A percentile compares a stretch with the other conserved stretches of the same genome.
phyloP scores from a whole-genome alignment of 2,888 invertebrate species.

The Anthrax anthrax region DNA sequence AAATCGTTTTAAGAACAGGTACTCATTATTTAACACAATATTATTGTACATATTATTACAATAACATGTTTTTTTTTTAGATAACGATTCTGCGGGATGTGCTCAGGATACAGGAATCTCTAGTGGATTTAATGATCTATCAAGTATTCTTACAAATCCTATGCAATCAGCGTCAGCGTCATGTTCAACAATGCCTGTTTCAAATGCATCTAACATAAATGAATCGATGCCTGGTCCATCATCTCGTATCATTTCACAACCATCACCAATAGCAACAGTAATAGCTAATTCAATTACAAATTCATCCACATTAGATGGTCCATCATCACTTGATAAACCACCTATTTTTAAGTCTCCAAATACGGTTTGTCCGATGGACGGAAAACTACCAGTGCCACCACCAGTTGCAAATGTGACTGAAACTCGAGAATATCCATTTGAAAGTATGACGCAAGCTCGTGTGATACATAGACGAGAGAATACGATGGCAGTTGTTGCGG shows the following conservation, averaged over 20 bases:
- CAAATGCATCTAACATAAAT: background rate
- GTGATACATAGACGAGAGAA: slow-evolving; percentile 66
- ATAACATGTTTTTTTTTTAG: slow-evolving; percentile 8
- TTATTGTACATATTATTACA: background rate
- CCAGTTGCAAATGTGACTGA: slow-evolving; percentile 35
- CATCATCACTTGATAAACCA: slow-evolving; percentile 13
- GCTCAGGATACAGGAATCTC: slow-evolving; percentile 24
- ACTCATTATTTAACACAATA: slow-evolving; percentile 7
- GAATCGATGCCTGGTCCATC: slow-evolving; percentile 1
- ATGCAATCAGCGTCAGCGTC: slow-evolving; percentile 10
- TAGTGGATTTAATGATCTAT: slow-evolving; percentile 18
- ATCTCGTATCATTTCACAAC: slow-evolving; percentile 1
- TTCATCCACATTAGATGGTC: slow-evolving; percentile 9
- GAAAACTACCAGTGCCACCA: slow-evolving; percentile 46
- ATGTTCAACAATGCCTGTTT: slow-evolving; percentile 7
- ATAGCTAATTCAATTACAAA: slow-evolving; percentile 10
- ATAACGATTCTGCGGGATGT: slow-evolving; percentile 21
- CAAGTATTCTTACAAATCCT: slow-evolving; percentile 17
- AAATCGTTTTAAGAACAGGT: slow-evolving; percentile 48
- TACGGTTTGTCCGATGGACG: slow-evolving; percentile 74
- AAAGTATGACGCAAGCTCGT: slow-evolving; percentile 82
- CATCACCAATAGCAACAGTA: slow-evolving; percentile 15
- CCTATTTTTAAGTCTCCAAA: slow-evolving; percentile 60
- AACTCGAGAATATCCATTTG: slow-evolving; percentile 62
- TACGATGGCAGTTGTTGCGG: slow-evolving; percentile 34